Conservation (phyloP, 53 echinoderm and acorn worm species). For the Apostichopus leukothele region DNA sequence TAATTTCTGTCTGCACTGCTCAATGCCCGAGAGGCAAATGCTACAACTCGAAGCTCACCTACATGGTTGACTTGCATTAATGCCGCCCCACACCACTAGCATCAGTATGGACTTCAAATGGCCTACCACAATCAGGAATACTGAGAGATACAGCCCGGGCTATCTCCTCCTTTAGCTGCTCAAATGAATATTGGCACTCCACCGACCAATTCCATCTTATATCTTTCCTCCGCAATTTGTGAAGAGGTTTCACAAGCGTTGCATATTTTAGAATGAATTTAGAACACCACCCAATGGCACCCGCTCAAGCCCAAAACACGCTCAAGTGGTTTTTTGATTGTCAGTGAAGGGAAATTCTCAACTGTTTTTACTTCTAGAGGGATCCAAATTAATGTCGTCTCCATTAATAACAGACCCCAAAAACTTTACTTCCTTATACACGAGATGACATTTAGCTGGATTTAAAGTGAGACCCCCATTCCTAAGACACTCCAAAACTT, state of each 20-base stretch:
- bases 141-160: not conserved
- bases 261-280: not conserved
- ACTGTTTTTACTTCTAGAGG: not conserved
- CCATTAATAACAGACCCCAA: not conserved
- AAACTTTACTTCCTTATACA: slow-evolving; percentile 20
- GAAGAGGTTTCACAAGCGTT: slow-evolving; percentile 29
- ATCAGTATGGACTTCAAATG: slow-evolving; percentile 11
- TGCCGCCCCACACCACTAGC: not conserved
- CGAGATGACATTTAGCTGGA: not conserved
- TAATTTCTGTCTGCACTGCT: slow-evolving; percentile 58
- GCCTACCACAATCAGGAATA: not conserved
- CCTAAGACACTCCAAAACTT: not conserved
- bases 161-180: slow-evolving; percentile 23
- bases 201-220: slow-evolving; percentile 34
- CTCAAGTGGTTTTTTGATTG: not conserved
- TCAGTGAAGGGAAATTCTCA: not conserved
- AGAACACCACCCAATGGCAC: too few species aligned
- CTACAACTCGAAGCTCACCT: slow-evolving; percentile 17
- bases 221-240: slow-evolving; percentile 29
- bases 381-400: not conserved
- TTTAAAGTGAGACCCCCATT: too few species aligned
- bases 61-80: not conserved
- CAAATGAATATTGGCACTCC: slow-evolving; percentile 17
- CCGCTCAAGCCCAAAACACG: not conserved
- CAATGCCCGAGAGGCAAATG: slow-evolving; percentile 53